A percentile compares a stretch with the other conserved stretches of the same genome.
phyloP scores from a whole-genome alignment of 2,113 vertebrate genomes.

The Clarias magur region DNA sequence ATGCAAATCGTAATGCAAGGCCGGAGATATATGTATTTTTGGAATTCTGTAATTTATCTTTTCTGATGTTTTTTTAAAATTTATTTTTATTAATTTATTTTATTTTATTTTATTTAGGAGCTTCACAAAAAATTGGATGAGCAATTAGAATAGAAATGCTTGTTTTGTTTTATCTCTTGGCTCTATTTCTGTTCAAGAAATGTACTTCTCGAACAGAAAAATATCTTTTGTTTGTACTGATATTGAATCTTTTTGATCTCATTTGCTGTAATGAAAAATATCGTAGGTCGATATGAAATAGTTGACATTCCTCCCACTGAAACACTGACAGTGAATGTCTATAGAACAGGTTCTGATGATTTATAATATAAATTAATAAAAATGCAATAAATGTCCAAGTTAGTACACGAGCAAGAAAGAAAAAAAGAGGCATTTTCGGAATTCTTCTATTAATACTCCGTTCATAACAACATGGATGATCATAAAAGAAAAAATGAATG shows the following conservation, averaged over 20 bases:
- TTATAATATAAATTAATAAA: conserved; percentile 15
- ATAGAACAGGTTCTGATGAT: not conserved
- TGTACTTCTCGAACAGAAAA: not conserved
- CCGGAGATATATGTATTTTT: not conserved
- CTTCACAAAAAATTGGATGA: not conserved
- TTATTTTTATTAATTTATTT: not conserved
- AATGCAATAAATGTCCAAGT: not conserved
- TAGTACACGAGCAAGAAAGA: not conserved
- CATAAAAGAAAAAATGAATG: not conserved
- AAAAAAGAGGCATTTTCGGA: not conserved
- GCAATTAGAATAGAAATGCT: not conserved
- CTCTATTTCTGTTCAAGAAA: not conserved
- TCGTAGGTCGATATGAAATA: not conserved
- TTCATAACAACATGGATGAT: not conserved
- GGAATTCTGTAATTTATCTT: conserved; percentile 21
- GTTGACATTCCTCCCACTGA: not conserved
- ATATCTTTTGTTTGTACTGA: not conserved
- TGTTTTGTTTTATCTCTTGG: not conserved
- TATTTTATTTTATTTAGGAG: not conserved
- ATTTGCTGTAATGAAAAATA: not conserved
- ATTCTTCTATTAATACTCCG: not conserved
- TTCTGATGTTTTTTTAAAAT: not conserved
- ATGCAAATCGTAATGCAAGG: not conserved
- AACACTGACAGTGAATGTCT: not conserved
- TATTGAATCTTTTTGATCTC: not conserved